phyloP scores from a whole-genome alignment of 2,888 invertebrate species.

The Drosophila ezoana region DNA sequence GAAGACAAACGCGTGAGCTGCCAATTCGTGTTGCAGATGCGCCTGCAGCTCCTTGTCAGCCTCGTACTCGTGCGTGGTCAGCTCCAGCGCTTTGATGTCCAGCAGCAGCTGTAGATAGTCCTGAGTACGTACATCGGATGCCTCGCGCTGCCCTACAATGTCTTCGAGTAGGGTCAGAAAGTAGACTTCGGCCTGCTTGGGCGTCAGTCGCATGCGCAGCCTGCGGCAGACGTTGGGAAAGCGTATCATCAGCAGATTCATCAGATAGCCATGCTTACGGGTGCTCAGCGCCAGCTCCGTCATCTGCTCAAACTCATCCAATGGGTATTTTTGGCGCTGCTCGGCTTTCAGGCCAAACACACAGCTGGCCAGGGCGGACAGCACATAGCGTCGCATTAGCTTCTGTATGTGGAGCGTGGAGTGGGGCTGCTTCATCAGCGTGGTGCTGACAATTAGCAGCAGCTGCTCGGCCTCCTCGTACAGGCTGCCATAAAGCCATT shows the following conservation, averaged over 20 bases:
- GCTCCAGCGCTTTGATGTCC: slow-evolving; percentile 84
- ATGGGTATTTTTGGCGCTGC: slow-evolving; percentile 61
- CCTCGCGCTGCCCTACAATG: slow-evolving; percentile 68
- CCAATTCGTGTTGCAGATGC: slow-evolving; percentile 80
- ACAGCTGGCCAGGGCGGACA: slow-evolving; percentile 72
- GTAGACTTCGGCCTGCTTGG: slow-evolving; percentile 69
- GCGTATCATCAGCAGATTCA: slow-evolving; percentile 70
- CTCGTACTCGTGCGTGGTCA: slow-evolving; percentile 75
- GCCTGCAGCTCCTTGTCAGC: slow-evolving; percentile 78
- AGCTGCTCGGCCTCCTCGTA: slow-evolving; percentile 65
- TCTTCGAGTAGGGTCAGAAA: slow-evolving; percentile 69
- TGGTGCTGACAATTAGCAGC: slow-evolving; percentile 56
- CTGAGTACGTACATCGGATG: slow-evolving; percentile 68
- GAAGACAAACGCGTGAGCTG: slow-evolving; percentile 83
- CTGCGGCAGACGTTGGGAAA: slow-evolving; percentile 75
- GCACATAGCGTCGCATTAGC: slow-evolving; percentile 74
- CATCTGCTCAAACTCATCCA: slow-evolving; percentile 79
- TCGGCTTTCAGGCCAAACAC: slow-evolving; percentile 74
- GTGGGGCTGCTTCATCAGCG: slow-evolving; percentile 70
- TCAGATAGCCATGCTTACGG: slow-evolving; percentile 66
- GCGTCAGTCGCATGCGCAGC: slow-evolving; percentile 68
- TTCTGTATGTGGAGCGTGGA: slow-evolving; percentile 71
- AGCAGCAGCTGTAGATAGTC: slow-evolving; percentile 87
- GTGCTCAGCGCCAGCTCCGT: slow-evolving; percentile 73
- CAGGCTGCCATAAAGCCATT: slow-evolving; percentile 72